Percentiles rank a stretch among this genome's conserved stretches.
These are phyloP conservation scores for Lethocerus indicus DNA, from an alignment of 1,140 invertebrate species.

Conservation along the genomic window DNA sequence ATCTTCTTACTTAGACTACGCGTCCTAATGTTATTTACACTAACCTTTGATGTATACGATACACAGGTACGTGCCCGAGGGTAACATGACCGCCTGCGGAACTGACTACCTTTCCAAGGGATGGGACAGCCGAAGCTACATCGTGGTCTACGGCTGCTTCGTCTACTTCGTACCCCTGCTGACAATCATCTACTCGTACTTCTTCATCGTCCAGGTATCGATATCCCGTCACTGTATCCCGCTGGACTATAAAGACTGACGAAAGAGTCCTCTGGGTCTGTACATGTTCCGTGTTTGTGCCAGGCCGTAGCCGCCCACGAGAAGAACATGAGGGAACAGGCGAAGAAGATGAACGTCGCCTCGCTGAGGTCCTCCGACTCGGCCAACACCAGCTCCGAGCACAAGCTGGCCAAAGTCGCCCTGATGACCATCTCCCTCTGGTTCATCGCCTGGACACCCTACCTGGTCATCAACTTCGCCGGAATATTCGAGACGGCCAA, in stretches of 20 bases:
- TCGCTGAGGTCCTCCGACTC: constrained; percentile 51
- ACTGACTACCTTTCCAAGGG: constrained; percentile 61
- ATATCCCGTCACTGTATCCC: not conserved
- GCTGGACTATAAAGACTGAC: no score
- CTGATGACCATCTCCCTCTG: constrained; percentile 65
- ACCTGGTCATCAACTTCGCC: constrained; percentile 57
- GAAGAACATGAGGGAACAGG: constrained; percentile 62
- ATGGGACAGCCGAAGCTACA: constrained; percentile 44
- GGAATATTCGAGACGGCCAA: constrained; percentile 48
- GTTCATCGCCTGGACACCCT: constrained; percentile 77
- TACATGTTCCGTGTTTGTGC: not conserved
- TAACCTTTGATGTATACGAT: not conserved
- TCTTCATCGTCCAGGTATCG: constrained; percentile 46
- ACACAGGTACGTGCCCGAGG: constrained; percentile 66
- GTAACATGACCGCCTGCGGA: constrained; percentile 70
- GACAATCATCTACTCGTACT: constrained; percentile 60
- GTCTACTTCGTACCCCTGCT: constrained; percentile 53
- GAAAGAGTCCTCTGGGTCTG: no score
- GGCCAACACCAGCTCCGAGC: constrained; percentile 47
- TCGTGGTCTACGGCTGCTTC: constrained; percentile 48
- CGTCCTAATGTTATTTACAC: not conserved
- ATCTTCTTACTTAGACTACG: not conserved
- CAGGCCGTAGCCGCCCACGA: constrained; percentile 62
- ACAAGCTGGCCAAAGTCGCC: constrained; percentile 62
- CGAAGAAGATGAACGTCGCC: constrained; percentile 72